Percentiles rank a stretch among this genome's conserved stretches.
These are phyloP conservation scores for Metalampra italica DNA, from an alignment of 2,888 invertebrate species.

Conservation along the genomic window DNA sequence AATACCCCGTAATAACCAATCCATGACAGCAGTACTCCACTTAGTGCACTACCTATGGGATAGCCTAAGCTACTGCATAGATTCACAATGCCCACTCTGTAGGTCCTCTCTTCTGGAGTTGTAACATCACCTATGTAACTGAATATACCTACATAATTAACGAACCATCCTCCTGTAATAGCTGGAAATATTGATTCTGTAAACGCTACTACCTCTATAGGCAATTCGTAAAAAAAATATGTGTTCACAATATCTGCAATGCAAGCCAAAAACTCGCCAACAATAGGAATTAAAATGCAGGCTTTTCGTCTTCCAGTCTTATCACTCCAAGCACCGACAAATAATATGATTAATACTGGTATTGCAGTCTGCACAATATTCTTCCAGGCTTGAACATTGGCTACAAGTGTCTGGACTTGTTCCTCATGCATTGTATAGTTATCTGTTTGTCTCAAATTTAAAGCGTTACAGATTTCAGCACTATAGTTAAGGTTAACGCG, in stretches of 20 bases:
- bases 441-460: constrained; percentile 81
- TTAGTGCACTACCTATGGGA: constrained; percentile 91
- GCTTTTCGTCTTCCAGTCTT: constrained; percentile 80
- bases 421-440: constrained; percentile 56
- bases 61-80: constrained; percentile 92
- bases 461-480: constrained; percentile 82
- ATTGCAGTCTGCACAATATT: constrained; percentile 85
- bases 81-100: constrained; percentile 91
- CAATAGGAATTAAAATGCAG: constrained; percentile 84
- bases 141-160: constrained; percentile 91
- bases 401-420: constrained; percentile 80
- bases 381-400: constrained; percentile 86
- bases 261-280: constrained; percentile 83
- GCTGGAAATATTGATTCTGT: constrained; percentile 90
- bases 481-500: constrained; percentile 84
- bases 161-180: constrained; percentile 91
- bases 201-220: constrained; percentile 87
- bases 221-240: constrained; percentile 84
- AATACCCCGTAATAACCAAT: constrained; percentile 91
- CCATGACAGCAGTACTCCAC: constrained; percentile 84
- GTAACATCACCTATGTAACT: constrained; percentile 94
- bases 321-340: constrained; percentile 85
- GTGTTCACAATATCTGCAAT: constrained; percentile 84
- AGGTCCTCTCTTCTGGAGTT: constrained; percentile 86
- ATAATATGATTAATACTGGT: constrained; percentile 84